Evolutionary conservation across 1,140 invertebrate species (phyloP).

Genomic region (Diprion similis): DNA sequence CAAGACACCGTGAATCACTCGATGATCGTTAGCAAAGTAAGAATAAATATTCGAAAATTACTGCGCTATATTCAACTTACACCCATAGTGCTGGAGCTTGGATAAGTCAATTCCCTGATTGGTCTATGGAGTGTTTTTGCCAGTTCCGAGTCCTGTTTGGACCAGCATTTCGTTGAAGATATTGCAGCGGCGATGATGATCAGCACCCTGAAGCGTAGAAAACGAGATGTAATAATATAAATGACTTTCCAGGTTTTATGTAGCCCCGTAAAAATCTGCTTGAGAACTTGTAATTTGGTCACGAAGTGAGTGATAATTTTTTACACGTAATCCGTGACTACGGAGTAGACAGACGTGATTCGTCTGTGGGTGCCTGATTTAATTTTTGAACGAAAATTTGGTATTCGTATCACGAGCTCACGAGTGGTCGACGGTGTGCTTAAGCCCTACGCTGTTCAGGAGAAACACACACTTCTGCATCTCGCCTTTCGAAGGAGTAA

Average conservation of each 20-base stretch:
- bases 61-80: constrained; percentile 37
- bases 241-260: too few relatives aligned
- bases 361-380: not conserved
- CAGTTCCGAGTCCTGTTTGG: constrained; percentile 47
- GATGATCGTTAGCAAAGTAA: too few relatives aligned
- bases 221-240: too few relatives aligned
- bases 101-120: constrained; percentile 50
- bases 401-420: not conserved
- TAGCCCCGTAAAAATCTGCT: too few relatives aligned
- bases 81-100: constrained; percentile 50
- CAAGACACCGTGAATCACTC: constrained; percentile 2
- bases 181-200: not conserved
- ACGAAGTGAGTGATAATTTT: too few relatives aligned
- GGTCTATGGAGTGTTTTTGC: constrained; percentile 54
- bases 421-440: not conserved
- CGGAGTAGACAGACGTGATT: not conserved
- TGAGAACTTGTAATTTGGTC: too few relatives aligned
- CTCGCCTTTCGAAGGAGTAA: not conserved
- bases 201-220: not conserved
- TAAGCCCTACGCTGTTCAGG: not conserved
- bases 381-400: not conserved
- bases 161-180: not conserved
- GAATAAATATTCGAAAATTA: not conserved
- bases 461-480: not conserved
- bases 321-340: too few relatives aligned